Conservation (phyloP, 2,113 vertebrate genomes). For the Dermatemys mawii region DNA sequence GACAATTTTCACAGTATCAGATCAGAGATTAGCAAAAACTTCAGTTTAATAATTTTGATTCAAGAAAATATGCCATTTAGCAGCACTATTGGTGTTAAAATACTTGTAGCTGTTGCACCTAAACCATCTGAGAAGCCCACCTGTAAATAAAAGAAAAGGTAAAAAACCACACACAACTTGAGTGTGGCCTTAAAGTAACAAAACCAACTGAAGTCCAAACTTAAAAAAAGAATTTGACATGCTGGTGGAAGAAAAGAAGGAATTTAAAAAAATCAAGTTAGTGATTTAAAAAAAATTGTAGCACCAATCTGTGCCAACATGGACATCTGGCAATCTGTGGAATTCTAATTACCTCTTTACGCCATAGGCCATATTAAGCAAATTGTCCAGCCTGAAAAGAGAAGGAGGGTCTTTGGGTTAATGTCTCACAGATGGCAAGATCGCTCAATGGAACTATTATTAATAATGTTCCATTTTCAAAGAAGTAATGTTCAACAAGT, state of each 20-base stretch:
- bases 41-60: conserved; percentile 43
- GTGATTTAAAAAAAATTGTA: conserved; percentile 86
- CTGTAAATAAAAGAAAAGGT: conserved; percentile 84
- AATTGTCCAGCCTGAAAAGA: conserved; percentile 99
- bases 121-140: conserved; percentile 82
- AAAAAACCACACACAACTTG: conserved; percentile 72
- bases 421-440: conserved; percentile 99
- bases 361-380: conserved; percentile 99
- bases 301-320: conserved; percentile 95
- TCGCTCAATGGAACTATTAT: conserved; percentile 99
- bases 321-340: conserved; percentile 99
- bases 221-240: conserved; percentile 87
- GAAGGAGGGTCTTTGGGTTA: conserved; percentile 99
- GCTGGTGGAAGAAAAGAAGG: conserved; percentile 87
- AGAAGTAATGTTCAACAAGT: conserved; percentile 85
- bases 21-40: conserved; percentile 17
- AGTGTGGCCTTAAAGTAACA: conserved; percentile 80
- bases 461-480: conserved; percentile 88
- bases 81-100: conserved; percentile 20
- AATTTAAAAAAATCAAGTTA: conserved; percentile 86
- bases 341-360: conserved; percentile 99
- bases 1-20: conserved; percentile 23
- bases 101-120: conserved; percentile 81
- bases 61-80: conserved; percentile 40
- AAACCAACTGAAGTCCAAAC: conserved; percentile 86